Evolutionary conservation across 2,888 invertebrate genomes (phyloP), one percentile per base, ranked within the genome.

Genomic region (Eupithecia tripunctaria): DNA sequence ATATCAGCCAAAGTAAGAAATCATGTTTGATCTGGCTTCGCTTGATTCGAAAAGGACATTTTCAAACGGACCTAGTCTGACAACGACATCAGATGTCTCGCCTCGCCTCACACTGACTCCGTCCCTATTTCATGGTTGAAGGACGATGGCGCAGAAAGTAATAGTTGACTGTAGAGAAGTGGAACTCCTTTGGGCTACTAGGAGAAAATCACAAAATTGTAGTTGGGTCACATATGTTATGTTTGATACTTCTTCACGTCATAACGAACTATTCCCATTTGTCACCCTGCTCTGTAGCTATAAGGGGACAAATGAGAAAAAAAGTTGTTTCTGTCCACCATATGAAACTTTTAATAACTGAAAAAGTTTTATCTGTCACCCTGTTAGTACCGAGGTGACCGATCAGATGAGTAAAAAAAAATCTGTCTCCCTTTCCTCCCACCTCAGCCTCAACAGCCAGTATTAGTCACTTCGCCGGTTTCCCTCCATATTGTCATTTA

Each of bases 91-190:
- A 43, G 64, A 68, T 72, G 56, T 62, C 62, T 68, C 68, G 75
- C 72, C 38, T 64, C 72, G 76, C 56, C 64, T 74, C 73, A 69
- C 66, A 70, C 62, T 47, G 75, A 71, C 72, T 75, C 70, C 69
- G 68, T 51, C 66, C 65, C 73, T 75, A 79, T 79, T 76, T 78
- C 76, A 78, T 76, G 79, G 76, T 71, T 70, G 75, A 56, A 36
- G 25, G 38, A 70, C 59, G 47, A 56, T 67, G 70, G 66, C 71
- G 32, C 66, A 43, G 21, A 36, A 62, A 59, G 25, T 59, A 29
- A 18, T 43, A 59, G 14, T 29, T 27, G n/a, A 27, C 10, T 25
- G 21, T 5, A 36, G 14, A 60, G 72, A 72, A 59, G 18, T 66
- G 72, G 47, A 68, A 72, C 65, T 66, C 36, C 14, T 15, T 38